Percentiles rank a stretch among this genome's conserved stretches.
These are phyloP conservation scores for Allygus modestus DNA, from an alignment of 2,888 invertebrate species.

Conservation along the genomic window DNA sequence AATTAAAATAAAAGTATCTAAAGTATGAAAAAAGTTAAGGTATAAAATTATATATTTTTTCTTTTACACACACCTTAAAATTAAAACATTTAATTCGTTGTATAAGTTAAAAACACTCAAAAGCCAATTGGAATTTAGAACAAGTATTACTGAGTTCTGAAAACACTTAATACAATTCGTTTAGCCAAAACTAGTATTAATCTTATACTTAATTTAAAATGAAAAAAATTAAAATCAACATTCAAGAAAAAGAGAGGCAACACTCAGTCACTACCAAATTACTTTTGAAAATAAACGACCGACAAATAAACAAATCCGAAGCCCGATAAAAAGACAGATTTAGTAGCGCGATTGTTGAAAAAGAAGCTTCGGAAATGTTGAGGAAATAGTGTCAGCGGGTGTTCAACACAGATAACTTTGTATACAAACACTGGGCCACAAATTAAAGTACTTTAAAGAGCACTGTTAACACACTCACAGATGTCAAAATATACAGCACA, in stretches of 20 bases:
- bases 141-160: no score
- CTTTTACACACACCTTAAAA: no score
- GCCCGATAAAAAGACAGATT: conserved; percentile 50
- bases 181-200: no score
- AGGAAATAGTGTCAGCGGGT: conserved; percentile 32
- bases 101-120: no score
- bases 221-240: background rate
- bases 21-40: no score
- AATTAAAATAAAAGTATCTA: no score
- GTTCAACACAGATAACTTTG: conserved; percentile 55
- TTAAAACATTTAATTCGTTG: no score
- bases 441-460: conserved; percentile 56
- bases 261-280: background rate
- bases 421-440: conserved; percentile 56
- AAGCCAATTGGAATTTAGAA: no score
- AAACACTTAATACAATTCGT: no score
- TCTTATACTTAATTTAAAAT: no score
- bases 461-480: conserved; percentile 57
- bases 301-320: conserved; percentile 10
- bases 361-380: conserved; percentile 43
- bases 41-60: no score
- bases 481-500: conserved; percentile 59
- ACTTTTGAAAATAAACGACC: background rate
- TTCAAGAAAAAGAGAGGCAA: background rate
- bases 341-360: conserved; percentile 35